These are phyloP conservation scores for Oryzias curvinotus DNA, from an alignment of 2,113 vertebrate species.

Conservation along the genomic window DNA sequence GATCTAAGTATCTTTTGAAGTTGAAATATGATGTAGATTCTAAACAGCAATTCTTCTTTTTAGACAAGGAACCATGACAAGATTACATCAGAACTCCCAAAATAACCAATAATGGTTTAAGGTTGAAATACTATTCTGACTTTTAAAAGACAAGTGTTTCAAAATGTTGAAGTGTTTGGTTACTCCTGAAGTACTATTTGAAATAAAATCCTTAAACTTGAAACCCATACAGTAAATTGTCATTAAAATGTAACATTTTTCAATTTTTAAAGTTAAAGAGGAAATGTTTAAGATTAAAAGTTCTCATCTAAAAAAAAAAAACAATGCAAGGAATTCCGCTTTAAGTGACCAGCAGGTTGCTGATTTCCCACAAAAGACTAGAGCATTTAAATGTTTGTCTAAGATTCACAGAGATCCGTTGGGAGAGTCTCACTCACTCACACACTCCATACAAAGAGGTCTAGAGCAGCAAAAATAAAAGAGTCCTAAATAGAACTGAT, in stretches of 20 bases:
- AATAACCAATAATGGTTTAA: too few species aligned
- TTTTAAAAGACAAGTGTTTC: too few species aligned
- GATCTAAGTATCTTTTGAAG: too few species aligned
- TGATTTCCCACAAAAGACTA: slow-evolving; percentile 54
- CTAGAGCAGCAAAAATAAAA: slow-evolving; percentile 60
- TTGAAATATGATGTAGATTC: too few species aligned
- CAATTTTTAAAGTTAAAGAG: background rate
- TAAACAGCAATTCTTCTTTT: too few species aligned
- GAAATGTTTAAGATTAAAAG: background rate
- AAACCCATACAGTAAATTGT: too few species aligned
- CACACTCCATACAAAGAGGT: slow-evolving; percentile 40
- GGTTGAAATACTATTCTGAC: too few species aligned
- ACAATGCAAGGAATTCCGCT: slow-evolving; percentile 33
- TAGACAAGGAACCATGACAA: too few species aligned
- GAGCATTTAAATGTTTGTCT: slow-evolving; percentile 37
- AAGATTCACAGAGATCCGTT: slow-evolving; percentile 63
- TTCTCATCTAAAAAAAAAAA: slow-evolving; percentile 1
- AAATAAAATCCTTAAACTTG: too few species aligned
- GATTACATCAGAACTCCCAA: too few species aligned
- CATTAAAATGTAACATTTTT: background rate
- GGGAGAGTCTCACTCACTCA: slow-evolving; percentile 27
- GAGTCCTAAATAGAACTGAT: slow-evolving; percentile 59
- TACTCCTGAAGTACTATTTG: too few species aligned
- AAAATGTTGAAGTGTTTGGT: too few species aligned
- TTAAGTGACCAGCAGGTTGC: slow-evolving; percentile 35